Conservation (phyloP, 2,113 vertebrate species). For the Aramus guarauna region DNA sequence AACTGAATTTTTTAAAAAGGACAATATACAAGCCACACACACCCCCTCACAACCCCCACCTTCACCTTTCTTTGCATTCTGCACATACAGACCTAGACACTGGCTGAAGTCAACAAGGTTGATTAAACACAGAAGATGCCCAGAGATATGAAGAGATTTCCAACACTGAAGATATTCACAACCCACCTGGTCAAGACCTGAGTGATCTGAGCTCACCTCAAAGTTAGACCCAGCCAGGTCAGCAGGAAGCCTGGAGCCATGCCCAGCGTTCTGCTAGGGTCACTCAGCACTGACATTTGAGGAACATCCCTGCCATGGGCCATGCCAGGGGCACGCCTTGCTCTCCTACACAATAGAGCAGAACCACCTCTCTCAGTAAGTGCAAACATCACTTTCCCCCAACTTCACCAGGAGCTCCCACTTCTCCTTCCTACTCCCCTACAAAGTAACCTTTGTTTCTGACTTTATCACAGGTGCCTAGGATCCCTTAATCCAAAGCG, state of each 20-base stretch:
- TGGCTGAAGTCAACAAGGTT: background rate
- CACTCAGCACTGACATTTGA: background rate
- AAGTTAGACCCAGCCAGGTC: background rate
- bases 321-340: accelerated
- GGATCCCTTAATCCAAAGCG: background rate
- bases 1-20: background rate
- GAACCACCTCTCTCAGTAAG: background rate
- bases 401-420: background rate
- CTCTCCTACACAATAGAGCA: background rate
- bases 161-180: background rate
- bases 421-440: background rate
- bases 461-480: background rate
- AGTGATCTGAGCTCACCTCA: background rate
- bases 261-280: background rate
- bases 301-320: background rate
- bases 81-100: background rate
- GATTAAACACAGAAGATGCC: background rate
- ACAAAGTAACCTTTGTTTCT: background rate
- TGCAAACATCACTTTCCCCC: background rate
- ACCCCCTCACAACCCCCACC: accelerated
- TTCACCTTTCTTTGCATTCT: background rate
- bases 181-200: background rate
- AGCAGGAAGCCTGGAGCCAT: background rate
- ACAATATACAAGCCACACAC: background rate
- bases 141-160: background rate